Evolutionary conservation across 2,888 invertebrate species (phyloP).

Genomic region (Cephus pulcher): DNA sequence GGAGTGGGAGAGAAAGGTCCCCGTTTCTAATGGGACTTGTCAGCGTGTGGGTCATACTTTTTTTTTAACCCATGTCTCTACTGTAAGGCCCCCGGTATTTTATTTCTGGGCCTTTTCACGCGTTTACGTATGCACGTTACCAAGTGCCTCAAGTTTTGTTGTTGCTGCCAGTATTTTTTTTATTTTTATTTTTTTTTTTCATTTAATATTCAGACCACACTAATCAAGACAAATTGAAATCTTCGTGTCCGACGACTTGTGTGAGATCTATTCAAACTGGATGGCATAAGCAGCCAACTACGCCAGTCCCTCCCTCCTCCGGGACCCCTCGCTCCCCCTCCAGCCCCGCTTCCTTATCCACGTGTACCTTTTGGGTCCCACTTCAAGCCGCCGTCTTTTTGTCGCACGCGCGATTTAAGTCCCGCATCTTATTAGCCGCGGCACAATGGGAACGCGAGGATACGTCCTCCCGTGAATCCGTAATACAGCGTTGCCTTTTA

Average conservation of each 20-base stretch:
- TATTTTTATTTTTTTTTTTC: too few species aligned
- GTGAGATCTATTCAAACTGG: constrained; percentile 3
- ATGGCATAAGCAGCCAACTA: constrained; percentile 16
- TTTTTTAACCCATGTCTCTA: too few species aligned
- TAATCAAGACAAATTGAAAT: constrained; percentile 28
- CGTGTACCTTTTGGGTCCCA: too few species aligned
- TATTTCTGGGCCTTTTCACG: too few species aligned
- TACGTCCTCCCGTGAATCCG: constrained; percentile 59
- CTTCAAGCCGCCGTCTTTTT: neutral
- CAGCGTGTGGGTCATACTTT: too few species aligned
- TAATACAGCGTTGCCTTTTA: constrained; percentile 51
- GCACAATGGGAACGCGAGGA: constrained; percentile 45
- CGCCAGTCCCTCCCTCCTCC: constrained; percentile 9
- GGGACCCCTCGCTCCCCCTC: neutral
- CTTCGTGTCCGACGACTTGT: constrained; percentile 8
- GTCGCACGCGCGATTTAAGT: constrained; percentile 41
- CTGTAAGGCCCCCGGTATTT: too few species aligned
- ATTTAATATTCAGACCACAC: constrained; percentile 25
- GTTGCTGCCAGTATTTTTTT: too few species aligned
- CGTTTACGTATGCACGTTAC: too few species aligned
- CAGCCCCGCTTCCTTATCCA: too few species aligned
- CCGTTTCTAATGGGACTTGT: too few species aligned
- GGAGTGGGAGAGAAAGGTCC: too few species aligned
- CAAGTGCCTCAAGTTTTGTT: too few species aligned
- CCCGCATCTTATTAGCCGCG: constrained; percentile 45